Evolutionary conservation across 2,113 vertebrate species (phyloP), one percentile per base, ranked within the genome.

Genomic region (Rhineura floridana): DNA sequence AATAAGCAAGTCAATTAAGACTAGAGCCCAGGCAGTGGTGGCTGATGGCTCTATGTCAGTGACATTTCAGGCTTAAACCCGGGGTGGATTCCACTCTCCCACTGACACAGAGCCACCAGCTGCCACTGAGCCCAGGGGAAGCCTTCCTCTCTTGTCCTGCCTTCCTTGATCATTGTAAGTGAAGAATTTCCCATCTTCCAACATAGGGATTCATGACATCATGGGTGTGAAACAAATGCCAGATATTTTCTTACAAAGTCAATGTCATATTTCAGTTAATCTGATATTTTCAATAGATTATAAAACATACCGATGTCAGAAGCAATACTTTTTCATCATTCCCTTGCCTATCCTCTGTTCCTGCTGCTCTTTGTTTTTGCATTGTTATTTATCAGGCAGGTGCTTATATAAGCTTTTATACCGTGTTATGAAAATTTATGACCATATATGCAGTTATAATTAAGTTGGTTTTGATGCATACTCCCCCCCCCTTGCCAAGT

Each of bases 391-490:
- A 50, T 25, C 17, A 50, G 23, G 17, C 25, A 52, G 62, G 13
- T 28, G 63, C 33, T 78, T 79, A 67, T 67, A 78, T 78, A 79
- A 86, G 44, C 8, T 33, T 65, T 83, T 67, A 46, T 55, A 67
- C 11, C 67, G 59, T 21, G 21, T 44, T 52, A 52, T 52, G 70
- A 77, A 83, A 33, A 87, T 65, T 28, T 23, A 50, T 52, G 70
- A 65, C 33, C 83, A 25, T 36, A 30, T 80, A 39, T 25, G 55
- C n/a, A 63, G 25, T 77, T 83, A 83, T 83, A 77, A 83, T 83
- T 77, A 83, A 88, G 59, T 55, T 28, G 50, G 36, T 77, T 88
- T 83, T 76, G 48, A 77, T 65, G 59, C 44, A 70, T 69, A 23
- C 17, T 81, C 7, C 39, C 1, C 17, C 36, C 0, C 0, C 25